phyloP scores from a whole-genome alignment of 2,888 invertebrate species.

The Ischnura elegans region DNA sequence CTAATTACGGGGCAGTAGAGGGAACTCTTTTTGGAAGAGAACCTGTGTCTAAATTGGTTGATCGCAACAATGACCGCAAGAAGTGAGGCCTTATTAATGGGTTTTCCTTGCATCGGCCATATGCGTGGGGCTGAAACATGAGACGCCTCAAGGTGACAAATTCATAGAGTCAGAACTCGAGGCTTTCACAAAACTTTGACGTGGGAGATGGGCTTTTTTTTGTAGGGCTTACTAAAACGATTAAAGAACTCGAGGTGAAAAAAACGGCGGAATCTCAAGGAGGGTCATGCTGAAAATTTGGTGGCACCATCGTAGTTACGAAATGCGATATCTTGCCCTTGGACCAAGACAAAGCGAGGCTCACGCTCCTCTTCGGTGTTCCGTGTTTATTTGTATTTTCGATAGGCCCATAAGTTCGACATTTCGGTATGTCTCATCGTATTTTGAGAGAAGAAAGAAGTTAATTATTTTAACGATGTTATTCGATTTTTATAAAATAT shows the following conservation, averaged over 20 bases:
- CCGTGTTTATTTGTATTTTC: too few species aligned
- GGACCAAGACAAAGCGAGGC: neutral
- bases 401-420: too few species aligned
- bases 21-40: too few species aligned
- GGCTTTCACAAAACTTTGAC: slow-evolving; percentile 4
- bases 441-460: too few species aligned
- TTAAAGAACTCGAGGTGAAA: neutral
- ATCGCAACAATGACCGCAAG: too few species aligned
- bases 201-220: neutral
- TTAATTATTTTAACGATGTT: too few species aligned
- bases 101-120: too few species aligned
- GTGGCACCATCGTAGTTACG: neutral
- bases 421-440: too few species aligned
- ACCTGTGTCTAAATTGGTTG: too few species aligned
- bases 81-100: too few species aligned
- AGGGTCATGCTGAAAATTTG: neutral
- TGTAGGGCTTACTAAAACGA: neutral
- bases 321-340: neutral
- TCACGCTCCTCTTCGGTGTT: neutral
- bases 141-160: neutral
- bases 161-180: neutral
- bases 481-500: too few species aligned
- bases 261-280: neutral
- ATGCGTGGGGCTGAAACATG: neutral
- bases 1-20: too few species aligned